Evolutionary conservation across 2,113 vertebrate species (phyloP).

Genomic region (Callorhinus ursinus): DNA sequence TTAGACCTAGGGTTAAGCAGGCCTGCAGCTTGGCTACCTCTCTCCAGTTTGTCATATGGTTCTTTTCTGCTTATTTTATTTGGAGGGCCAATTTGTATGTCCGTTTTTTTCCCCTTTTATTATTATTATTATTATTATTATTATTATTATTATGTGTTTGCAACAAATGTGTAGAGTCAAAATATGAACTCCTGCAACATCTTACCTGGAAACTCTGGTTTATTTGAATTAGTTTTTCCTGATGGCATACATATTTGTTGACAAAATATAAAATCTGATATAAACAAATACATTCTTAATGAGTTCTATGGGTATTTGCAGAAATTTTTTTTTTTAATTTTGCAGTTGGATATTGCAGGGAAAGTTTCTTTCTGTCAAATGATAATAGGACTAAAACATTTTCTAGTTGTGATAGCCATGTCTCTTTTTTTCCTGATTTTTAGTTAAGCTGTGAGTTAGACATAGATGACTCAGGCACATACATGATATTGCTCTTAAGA

Average conservation of each 20-base stretch:
- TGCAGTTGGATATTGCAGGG: background rate
- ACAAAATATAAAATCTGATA: background rate
- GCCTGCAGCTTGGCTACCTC: rapidly evolving
- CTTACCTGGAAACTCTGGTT: background rate
- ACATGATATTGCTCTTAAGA: background rate
- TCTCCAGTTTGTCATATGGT: background rate
- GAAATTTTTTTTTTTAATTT: background rate
- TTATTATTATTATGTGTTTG: background rate
- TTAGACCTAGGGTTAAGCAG: background rate
- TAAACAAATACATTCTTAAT: background rate
- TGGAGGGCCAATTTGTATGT: background rate
- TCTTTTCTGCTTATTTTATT: background rate
- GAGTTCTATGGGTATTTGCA: background rate
- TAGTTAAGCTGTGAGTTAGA: background rate
- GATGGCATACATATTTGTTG: background rate
- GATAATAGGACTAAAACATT: background rate
- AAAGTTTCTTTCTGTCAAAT: background rate
- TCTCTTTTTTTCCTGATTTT: background rate
- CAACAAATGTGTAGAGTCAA: background rate
- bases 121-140: background rate
- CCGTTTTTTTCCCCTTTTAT: background rate
- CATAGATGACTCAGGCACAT: background rate
- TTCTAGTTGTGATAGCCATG: background rate
- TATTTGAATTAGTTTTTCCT: background rate
- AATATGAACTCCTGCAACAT: background rate